Percentiles rank a stretch among this genome's conserved stretches.
phyloP scores from a whole-genome alignment of 2,113 vertebrate genomes.

The Trematocara variabile region DNA sequence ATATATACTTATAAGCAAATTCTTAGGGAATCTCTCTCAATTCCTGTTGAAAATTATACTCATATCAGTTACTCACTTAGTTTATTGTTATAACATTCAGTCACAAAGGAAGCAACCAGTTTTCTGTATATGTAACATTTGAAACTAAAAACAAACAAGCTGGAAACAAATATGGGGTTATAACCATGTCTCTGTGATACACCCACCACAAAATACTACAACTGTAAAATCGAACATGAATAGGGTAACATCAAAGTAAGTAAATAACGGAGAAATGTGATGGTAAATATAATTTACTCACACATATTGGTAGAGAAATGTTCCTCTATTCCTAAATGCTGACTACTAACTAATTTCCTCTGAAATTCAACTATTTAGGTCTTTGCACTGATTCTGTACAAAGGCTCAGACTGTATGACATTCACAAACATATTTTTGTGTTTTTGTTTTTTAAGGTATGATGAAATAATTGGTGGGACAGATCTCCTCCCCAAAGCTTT shows the following conservation, averaged over 20 bases:
- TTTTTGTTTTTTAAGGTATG: slow-evolving; percentile 46
- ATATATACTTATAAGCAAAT: neutral
- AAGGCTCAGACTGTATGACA: neutral
- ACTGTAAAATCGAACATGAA: accelerated
- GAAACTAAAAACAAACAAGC: neutral
- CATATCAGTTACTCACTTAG: neutral
- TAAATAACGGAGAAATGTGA: neutral
- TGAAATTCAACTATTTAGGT: accelerated
- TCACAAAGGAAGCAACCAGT: accelerated
- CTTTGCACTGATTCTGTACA: neutral
- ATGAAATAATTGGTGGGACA: slow-evolving; percentile 56
- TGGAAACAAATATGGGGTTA: neutral
- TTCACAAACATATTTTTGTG: neutral
- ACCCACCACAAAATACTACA: neutral
- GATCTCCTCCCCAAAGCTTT: slow-evolving; percentile 54
- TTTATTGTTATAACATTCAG: neutral
- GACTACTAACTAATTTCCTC: neutral
- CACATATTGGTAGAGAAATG: accelerated
- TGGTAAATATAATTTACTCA: accelerated
- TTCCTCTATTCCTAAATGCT: neutral
- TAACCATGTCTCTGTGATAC: accelerated
- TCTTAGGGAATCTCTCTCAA: neutral
- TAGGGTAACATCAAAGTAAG: neutral
- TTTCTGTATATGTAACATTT: neutral
- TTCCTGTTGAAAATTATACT: neutral